Evolutionary conservation across 2,113 vertebrate species (phyloP).

Genomic region (Formicarius rufipectus): DNA sequence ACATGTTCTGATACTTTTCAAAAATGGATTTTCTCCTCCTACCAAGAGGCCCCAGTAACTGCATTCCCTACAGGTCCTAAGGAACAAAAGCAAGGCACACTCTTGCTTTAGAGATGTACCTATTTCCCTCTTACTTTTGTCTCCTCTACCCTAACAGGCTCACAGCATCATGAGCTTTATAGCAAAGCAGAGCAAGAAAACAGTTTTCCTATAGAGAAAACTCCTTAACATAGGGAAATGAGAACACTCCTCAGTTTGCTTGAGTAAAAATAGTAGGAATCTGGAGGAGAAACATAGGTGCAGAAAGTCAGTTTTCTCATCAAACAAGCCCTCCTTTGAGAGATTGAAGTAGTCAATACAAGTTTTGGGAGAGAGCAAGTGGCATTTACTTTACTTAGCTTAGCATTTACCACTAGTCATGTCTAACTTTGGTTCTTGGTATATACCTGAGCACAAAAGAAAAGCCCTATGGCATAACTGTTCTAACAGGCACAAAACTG

Average conservation of each 20-base stretch:
- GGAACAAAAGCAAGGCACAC: background rate
- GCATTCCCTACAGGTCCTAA: background rate
- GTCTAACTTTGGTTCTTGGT: background rate
- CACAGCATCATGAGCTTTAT: background rate
- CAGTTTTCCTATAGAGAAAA: background rate
- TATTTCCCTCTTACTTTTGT: background rate
- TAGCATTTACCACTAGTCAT: background rate
- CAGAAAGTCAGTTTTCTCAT: background rate
- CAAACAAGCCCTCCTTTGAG: background rate
- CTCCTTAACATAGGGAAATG: background rate
- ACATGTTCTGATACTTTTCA: background rate
- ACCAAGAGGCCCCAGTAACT: background rate
- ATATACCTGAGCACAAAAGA: background rate
- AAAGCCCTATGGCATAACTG: background rate
- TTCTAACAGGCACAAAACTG: background rate
- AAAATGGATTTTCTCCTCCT: background rate
- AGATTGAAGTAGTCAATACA: accelerated
- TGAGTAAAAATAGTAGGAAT: background rate
- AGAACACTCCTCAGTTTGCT: background rate
- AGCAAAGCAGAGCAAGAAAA: background rate
- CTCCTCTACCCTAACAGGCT: background rate
- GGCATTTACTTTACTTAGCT: background rate
- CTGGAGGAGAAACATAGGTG: background rate
- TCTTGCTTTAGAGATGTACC: background rate
- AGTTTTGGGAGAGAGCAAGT: background rate